These are phyloP conservation scores for Apodemia mormo DNA, from an alignment of 2,888 invertebrate genomes.

Conservation along the genomic window DNA sequence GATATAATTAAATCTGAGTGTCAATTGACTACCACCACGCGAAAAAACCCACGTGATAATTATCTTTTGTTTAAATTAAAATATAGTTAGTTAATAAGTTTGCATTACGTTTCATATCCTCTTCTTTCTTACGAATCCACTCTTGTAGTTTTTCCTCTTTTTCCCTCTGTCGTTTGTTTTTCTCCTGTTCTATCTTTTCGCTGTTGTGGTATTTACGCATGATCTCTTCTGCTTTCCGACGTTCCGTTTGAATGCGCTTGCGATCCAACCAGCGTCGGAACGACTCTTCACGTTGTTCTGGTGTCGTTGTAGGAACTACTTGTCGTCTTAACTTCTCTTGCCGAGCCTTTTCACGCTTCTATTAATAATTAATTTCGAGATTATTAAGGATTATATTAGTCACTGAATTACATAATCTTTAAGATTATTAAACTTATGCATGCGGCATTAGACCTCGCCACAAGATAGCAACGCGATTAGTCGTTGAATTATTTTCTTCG, in stretches of 20 bases:
- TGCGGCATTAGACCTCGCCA: no score
- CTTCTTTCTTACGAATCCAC: conserved; percentile 83
- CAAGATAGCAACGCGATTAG: no score
- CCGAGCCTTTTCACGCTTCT: conserved; percentile 63
- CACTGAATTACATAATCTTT: no score
- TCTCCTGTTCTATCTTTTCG: conserved; percentile 63
- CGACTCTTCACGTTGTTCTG: conserved; percentile 73
- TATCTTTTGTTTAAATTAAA: no score
- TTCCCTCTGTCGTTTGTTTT: conserved; percentile 56
- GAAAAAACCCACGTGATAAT: no score
- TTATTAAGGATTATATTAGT: no score
- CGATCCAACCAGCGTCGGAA: conserved; percentile 79
- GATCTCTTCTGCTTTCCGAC: conserved; percentile 65
- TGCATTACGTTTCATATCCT: conserved; percentile 78
- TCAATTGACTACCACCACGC: no score
- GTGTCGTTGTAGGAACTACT: conserved; percentile 48
- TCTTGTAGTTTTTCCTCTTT: conserved; percentile 74
- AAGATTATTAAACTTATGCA: no score
- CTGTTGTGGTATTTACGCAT: conserved; percentile 58
- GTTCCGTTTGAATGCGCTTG: conserved; percentile 66
- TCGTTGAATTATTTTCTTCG: no score
- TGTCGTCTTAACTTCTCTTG: conserved; percentile 54
- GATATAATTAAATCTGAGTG: no score
- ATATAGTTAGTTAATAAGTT: background rate
- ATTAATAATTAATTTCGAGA: background rate